These are phyloP conservation scores for Belonocnema kinseyi DNA, from an alignment of 1,140 invertebrate species.

Conservation along the genomic window DNA sequence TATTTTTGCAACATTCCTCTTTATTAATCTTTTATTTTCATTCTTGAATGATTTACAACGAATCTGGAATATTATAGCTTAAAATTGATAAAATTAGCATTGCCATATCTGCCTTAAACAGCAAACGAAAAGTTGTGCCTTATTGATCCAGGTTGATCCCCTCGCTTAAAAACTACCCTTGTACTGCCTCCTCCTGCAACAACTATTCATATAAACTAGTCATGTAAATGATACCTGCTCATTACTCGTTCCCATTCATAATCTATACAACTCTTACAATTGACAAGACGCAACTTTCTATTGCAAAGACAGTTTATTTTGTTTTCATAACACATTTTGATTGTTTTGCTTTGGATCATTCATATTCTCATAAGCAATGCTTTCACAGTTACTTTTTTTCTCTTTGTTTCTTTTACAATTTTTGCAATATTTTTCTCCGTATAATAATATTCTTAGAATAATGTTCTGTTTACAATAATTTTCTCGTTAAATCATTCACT, in stretches of 20 bases:
- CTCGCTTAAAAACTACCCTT: not conserved
- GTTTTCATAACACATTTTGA: constrained; percentile 26
- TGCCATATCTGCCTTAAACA: constrained; percentile 16
- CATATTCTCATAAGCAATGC: not conserved
- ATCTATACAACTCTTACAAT: too few species aligned
- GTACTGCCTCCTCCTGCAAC: not conserved
- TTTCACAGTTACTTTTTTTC: constrained; percentile 3
- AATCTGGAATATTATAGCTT: constrained; percentile 10
- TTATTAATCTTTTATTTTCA: constrained; percentile 12
- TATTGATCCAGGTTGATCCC: constrained; percentile 16
- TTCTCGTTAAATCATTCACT: too few species aligned
- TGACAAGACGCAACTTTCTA: constrained; percentile 2
- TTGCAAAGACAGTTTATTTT: not conserved
- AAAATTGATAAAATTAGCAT: constrained; percentile 17
- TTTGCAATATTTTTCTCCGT: not conserved
- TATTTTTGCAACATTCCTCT: not conserved
- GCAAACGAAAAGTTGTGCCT: constrained; percentile 3
- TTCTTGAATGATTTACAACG: constrained; percentile 17
- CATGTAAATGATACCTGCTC: not conserved
- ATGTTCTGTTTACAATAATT: too few species aligned
- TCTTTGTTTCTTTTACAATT: not conserved
- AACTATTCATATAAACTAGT: not conserved
- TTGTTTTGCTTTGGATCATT: constrained; percentile 14
- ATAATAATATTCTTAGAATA: too few species aligned
- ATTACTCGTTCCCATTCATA: not conserved